A percentile compares a stretch with the other conserved stretches of the same genome.
phyloP scores from a whole-genome alignment of 2,888 invertebrate genomes.

The Stenodema calcarata region DNA sequence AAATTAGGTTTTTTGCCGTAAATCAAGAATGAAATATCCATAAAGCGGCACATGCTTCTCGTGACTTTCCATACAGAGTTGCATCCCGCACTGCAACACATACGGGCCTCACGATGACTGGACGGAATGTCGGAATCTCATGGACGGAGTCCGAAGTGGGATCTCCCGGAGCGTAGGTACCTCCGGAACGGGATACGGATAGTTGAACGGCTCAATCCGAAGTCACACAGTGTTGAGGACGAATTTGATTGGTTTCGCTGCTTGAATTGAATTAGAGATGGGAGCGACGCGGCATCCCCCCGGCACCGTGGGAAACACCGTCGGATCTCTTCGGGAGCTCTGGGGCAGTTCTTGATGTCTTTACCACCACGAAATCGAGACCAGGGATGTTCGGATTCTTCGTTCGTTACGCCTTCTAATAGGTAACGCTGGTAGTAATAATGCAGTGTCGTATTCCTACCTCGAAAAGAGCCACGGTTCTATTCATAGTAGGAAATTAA shows the following conservation, averaged over 20 bases:
- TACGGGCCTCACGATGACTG: not conserved
- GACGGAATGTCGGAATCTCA: not conserved
- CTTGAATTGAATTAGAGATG: not conserved
- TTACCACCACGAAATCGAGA: not conserved
- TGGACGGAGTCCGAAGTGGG: not conserved
- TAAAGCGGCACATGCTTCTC: too few species aligned
- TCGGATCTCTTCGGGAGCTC: not conserved
- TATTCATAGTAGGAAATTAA: too few species aligned
- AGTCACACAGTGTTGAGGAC: slow-evolving; percentile 3
- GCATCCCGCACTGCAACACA: too few species aligned
- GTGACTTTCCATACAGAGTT: too few species aligned
- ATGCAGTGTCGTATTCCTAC: too few species aligned
- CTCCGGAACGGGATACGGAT: not conserved
- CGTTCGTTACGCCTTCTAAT: not conserved
- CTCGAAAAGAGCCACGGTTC: too few species aligned
- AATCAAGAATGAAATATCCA: too few species aligned
- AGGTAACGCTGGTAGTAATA: too few species aligned
- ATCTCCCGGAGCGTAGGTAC: not conserved
- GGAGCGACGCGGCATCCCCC: not conserved
- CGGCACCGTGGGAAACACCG: not conserved
- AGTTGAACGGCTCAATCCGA: not conserved
- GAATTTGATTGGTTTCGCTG: slow-evolving; percentile 13
- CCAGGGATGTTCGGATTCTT: not conserved
- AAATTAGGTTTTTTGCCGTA: too few species aligned
- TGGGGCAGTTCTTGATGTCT: not conserved